Evolutionary conservation across 2,113 vertebrate species (phyloP), one percentile per base, ranked within the genome.

Genomic region (Drymodes brunneopygia): DNA sequence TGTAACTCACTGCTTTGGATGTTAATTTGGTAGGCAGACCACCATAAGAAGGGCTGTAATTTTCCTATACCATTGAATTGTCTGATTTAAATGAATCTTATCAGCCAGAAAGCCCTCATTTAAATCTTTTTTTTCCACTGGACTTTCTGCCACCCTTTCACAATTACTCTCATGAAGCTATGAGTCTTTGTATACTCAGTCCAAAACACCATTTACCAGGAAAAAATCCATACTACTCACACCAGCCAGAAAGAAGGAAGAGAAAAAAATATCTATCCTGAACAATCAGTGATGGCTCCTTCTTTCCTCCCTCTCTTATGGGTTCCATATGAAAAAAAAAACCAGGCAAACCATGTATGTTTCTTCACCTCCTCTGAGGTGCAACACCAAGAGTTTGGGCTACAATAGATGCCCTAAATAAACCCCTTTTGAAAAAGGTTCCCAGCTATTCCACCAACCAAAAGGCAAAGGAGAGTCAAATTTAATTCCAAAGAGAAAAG

Each of bases 361-460:
- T n/a, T n/a, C n/a, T n/a, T n/a, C n/a, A n/a, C n/a, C n/a, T n/a
- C 35, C 45, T 77, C 0, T 6, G 7, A 36, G 15, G 4, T 56
- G 6, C 8, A 86, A 48, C 10, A 71, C 11, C 15, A 75, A 67
- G 3, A 23, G 40, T 12, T 15, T 36, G 42, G 14, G 19, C 53
- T 83, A 56, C 1, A 12, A 60, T 6, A 65, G 22, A 61, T 53
- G 13, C 31, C 17, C 5, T 12, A 45, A 64, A 62, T 6, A 10
- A 53, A 44, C 8, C 6, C 40, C 15, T 58, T 64, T 8, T 29
- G 24, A 23, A 44, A 77, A 87, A 45, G 5, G 4, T 48, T 58
- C 2, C 2, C 40, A 64, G 53, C 27, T 60, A 80, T 51, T 85
- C 66, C 12, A 33, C 17, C 44, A 71, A 10, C 18, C 48, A 78